These are phyloP conservation scores for Oikopleura vanhoeffeni DNA, from an alignment of 23 tunicate genomes.

Conservation along the genomic window DNA sequence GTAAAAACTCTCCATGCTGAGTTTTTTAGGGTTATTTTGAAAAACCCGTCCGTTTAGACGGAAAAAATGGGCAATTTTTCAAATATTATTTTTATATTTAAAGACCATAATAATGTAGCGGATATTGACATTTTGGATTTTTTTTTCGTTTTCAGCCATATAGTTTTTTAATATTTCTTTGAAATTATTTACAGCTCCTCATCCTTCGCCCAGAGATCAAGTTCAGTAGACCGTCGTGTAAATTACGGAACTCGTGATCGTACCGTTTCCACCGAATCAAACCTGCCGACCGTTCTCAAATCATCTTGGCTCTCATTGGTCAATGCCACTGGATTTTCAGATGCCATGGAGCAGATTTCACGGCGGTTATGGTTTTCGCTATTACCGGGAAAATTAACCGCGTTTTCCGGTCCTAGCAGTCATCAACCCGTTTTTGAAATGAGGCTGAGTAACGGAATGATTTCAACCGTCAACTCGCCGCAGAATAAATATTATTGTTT, in stretches of 20 bases:
- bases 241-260: not conserved
- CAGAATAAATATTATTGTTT: not conserved
- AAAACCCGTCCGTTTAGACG: too few species aligned
- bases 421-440: not conserved
- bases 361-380: not conserved
- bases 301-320: slow-evolving; percentile 5
- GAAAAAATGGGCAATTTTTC: too few species aligned
- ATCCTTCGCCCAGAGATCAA: not conserved
- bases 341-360: not conserved
- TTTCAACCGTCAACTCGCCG: not conserved
- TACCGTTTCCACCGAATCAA: not conserved
- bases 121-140: too few species aligned
- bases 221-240: slow-evolving; percentile 4
- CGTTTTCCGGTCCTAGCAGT: not conserved
- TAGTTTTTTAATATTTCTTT: too few species aligned
- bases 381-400: not conserved
- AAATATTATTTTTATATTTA: too few species aligned
- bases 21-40: too few species aligned
- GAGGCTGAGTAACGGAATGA: not conserved
- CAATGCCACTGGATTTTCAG: not conserved
- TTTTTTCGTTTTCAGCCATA: too few species aligned
- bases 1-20: too few species aligned
- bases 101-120: too few species aligned
- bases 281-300: not conserved
- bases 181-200: not conserved